Evolutionary conservation across 2,113 vertebrate genomes (phyloP).

Genomic region (Conger conger): DNA sequence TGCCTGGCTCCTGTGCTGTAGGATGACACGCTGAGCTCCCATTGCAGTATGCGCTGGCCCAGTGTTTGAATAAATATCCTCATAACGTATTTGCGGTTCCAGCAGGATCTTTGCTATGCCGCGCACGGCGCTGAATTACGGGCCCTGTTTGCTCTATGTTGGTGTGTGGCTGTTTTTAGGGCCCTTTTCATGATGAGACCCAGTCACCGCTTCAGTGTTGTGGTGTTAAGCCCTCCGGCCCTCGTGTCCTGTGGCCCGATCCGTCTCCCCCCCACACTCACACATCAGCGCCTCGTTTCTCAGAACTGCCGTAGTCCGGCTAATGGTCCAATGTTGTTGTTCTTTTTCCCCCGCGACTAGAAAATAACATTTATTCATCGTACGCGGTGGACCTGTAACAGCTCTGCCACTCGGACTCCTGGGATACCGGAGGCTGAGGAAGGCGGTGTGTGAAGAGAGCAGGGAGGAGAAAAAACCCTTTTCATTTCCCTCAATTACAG

Average conservation of each 20-base stretch:
- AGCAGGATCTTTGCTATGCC: too few species aligned
- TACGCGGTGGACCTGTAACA: neutral
- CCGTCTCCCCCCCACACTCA: neutral
- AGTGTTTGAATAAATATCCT: too few species aligned
- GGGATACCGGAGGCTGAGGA: neutral
- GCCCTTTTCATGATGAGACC: too few species aligned
- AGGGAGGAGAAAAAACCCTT: neutral
- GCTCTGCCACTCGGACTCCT: neutral
- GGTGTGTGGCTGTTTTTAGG: too few species aligned
- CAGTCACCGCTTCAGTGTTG: too few species aligned
- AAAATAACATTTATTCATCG: neutral
- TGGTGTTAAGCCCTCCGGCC: neutral
- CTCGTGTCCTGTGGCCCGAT: too few species aligned
- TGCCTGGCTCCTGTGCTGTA: too few species aligned
- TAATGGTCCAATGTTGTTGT: neutral
- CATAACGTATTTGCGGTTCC: too few species aligned
- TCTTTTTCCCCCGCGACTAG: neutral
- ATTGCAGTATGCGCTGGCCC: too few species aligned
- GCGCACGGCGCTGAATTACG: too few species aligned
- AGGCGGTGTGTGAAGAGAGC: neutral
- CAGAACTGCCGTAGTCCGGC: neutral
- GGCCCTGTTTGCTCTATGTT: too few species aligned
- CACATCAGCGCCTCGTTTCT: neutral
- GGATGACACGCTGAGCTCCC: too few species aligned
- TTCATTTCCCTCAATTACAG: constrained; percentile 8